Percentiles rank a stretch among this genome's conserved stretches.
These are phyloP conservation scores for Isurus oxyrinchus DNA, from an alignment of 2,113 vertebrate genomes.

Conservation along the genomic window DNA sequence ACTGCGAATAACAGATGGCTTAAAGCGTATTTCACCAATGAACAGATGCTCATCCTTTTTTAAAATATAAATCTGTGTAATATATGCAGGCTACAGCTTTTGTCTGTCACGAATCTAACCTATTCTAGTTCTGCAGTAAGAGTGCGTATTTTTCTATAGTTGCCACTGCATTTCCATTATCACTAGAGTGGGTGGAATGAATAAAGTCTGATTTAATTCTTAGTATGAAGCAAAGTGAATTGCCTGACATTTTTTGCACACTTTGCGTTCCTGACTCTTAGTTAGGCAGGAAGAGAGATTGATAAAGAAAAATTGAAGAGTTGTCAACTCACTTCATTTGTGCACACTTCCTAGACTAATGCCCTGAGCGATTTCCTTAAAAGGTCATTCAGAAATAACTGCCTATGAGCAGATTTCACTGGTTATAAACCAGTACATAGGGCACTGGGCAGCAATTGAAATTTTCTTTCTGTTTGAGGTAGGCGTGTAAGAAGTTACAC, in stretches of 20 bases:
- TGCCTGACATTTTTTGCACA: background rate
- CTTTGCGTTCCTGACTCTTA: background rate
- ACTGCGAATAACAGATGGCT: conserved; percentile 24
- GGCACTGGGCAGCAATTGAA: background rate
- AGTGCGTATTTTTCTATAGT: background rate
- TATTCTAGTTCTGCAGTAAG: conserved; percentile 33
- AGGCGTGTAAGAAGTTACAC: background rate
- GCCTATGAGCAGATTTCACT: background rate
- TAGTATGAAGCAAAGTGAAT: background rate
- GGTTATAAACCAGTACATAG: background rate
- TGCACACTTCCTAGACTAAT: background rate
- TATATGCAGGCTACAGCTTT: conserved; percentile 32
- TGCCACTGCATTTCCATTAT: conserved; percentile 25
- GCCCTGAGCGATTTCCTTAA: background rate
- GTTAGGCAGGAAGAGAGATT: background rate
- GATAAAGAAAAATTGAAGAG: background rate
- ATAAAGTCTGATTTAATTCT: conserved; percentile 12
- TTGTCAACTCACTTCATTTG: background rate
- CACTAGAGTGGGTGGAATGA: background rate
- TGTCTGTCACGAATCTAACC: conserved; percentile 32
- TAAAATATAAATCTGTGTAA: conserved; percentile 35
- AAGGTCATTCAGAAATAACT: background rate
- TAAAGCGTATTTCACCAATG: conserved; percentile 1
- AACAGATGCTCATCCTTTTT: conserved; percentile 35
- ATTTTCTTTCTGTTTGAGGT: background rate